Evolutionary conservation across 2,113 vertebrate genomes (phyloP).

Genomic region (Planiliza haematocheilus): DNA sequence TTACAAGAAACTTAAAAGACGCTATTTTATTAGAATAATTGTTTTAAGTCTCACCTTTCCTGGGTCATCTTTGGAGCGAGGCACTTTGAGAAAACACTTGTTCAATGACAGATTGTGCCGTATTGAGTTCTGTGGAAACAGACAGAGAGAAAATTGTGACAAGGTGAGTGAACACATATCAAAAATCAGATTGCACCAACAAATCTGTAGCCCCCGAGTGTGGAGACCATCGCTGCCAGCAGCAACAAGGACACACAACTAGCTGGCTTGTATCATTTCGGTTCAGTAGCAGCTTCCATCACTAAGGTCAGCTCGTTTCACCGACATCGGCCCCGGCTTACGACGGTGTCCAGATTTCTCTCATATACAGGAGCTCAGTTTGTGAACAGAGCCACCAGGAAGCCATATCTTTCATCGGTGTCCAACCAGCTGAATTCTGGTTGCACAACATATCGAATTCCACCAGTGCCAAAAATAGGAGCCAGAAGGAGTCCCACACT

Average conservation of each 20-base stretch:
- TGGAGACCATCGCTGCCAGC: constrained; percentile 27
- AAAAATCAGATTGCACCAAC: constrained; percentile 48
- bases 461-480: constrained; percentile 75
- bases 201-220: constrained; percentile 26
- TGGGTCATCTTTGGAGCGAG: constrained; percentile 88
- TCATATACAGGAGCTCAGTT: constrained; percentile 31
- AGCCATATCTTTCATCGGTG: constrained; percentile 59
- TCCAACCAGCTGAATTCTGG: constrained; percentile 61
- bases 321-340: constrained; percentile 24
- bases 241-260: constrained; percentile 18
- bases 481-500: constrained; percentile 78
- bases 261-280: constrained; percentile 34
- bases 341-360: constrained; percentile 41
- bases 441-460: constrained; percentile 74
- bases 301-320: constrained; percentile 26
- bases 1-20: constrained; percentile 31
- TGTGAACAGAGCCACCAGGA: constrained; percentile 48
- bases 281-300: constrained; percentile 35
- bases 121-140: constrained; percentile 83
- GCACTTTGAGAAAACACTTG: constrained; percentile 90
- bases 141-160: constrained; percentile 40
- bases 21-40: constrained; percentile 6
- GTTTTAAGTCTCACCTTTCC: constrained; percentile 82
- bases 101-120: constrained; percentile 88
- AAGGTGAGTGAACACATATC: constrained; percentile 46